Evolutionary conservation across 2,113 vertebrate genomes (phyloP).

Genomic region (Ophthalmotilapia sp.): DNA sequence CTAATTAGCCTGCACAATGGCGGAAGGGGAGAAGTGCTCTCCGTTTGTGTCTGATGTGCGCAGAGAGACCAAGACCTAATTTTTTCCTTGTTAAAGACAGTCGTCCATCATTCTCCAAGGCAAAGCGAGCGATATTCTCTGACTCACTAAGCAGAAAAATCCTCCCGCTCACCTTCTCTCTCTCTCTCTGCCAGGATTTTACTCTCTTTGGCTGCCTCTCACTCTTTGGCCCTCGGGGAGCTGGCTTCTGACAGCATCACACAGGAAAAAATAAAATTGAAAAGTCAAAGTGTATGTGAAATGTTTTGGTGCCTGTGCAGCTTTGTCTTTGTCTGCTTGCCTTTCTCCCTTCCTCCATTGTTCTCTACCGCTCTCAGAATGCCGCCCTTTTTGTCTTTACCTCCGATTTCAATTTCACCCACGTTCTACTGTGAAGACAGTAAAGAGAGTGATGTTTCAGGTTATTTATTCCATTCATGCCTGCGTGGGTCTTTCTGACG

Average conservation of each 20-base stretch:
- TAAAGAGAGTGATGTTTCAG: neutral
- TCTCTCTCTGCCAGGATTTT: neutral
- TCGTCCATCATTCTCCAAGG: conserved; percentile 25
- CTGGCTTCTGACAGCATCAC: conserved; percentile 33
- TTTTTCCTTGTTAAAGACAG: conserved; percentile 27
- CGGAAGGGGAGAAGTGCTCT: conserved; percentile 8
- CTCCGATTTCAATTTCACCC: conserved; percentile 5
- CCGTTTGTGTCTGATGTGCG: neutral
- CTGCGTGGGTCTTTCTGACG: neutral
- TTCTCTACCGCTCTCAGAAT: neutral
- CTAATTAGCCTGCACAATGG: conserved; percentile 43
- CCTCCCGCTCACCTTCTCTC: conserved; percentile 14
- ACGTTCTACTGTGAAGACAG: neutral
- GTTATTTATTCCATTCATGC: neutral
- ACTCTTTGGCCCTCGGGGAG: conserved; percentile 6
- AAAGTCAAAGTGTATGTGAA: conserved; percentile 41
- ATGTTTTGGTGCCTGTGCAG: conserved; percentile 19
- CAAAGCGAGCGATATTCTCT: conserved; percentile 5
- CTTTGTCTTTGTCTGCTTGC: conserved; percentile 8
- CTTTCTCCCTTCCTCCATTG: neutral
- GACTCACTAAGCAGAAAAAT: conserved; percentile 32
- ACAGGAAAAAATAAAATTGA: conserved; percentile 17
- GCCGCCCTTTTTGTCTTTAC: conserved; percentile 1
- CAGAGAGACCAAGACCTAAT: conserved; percentile 40
- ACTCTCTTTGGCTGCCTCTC: neutral